A percentile compares a stretch with the other conserved stretches of the same genome.
Evolutionary conservation across 2,888 invertebrate genomes (phyloP).

Genomic region (Hirudinaria manillensis): DNA sequence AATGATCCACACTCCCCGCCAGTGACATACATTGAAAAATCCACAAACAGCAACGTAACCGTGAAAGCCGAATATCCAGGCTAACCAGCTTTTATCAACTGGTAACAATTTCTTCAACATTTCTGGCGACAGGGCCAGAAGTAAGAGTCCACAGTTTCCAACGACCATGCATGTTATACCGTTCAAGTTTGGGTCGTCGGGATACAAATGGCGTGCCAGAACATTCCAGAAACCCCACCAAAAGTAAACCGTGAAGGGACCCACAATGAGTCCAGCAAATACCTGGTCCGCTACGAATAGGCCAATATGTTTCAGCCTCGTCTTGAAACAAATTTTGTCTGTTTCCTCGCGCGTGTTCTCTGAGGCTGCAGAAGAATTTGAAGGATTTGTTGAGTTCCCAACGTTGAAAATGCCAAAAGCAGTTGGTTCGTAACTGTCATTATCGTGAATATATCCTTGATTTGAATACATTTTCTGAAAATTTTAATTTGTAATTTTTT

Average conservation of each 20-base stretch:
- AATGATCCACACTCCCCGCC: slow-evolving; percentile 30
- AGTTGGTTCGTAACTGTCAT: too few species aligned
- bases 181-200: not conserved
- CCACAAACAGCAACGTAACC: slow-evolving; percentile 20
- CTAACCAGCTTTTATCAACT: slow-evolving; percentile 3
- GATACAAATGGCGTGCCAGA: slow-evolving; percentile 16
- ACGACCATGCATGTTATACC: slow-evolving; percentile 23
- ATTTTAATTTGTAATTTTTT: too few species aligned
- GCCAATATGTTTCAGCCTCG: too few species aligned
- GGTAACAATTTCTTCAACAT: slow-evolving; percentile 15
- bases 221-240: slow-evolving; percentile 31
- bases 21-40: slow-evolving; percentile 30
- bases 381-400: too few species aligned
- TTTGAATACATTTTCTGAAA: too few species aligned
- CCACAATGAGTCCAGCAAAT: slow-evolving; percentile 28
- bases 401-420: too few species aligned
- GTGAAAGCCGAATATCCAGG: slow-evolving; percentile 31
- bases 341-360: too few species aligned
- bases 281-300: slow-evolving; percentile 29
- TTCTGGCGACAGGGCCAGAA: slow-evolving; percentile 14
- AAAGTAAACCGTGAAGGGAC: slow-evolving; percentile 26
- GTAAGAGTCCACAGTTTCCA: slow-evolving; percentile 28
- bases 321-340: too few species aligned
- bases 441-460: too few species aligned
- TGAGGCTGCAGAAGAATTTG: too few species aligned